Evolutionary conservation across 1,140 invertebrate species (phyloP).

Genomic region (Polypedilum pembai): DNA sequence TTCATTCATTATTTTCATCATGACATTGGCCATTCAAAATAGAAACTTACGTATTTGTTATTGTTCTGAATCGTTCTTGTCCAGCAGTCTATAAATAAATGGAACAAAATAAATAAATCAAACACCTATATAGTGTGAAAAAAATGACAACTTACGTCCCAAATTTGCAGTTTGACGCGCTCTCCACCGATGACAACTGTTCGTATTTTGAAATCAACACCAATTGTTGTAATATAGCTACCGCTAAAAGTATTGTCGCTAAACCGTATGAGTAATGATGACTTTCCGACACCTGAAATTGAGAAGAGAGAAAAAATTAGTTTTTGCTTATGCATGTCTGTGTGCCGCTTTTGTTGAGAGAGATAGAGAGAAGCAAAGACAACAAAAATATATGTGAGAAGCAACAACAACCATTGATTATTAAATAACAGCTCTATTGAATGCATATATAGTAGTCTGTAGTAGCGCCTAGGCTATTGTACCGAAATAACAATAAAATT

Average conservation of each 20-base stretch:
- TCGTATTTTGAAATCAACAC: constrained; percentile 99
- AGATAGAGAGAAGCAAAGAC: neutral
- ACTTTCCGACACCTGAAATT: constrained; percentile 91
- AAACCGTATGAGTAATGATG: constrained; percentile 92
- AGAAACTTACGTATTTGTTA: constrained; percentile 73
- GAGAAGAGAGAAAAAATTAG: constrained; percentile 32
- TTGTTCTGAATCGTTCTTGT: constrained; percentile 90
- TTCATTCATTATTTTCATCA: constrained; percentile 25
- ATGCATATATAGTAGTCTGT: constrained; percentile 21
- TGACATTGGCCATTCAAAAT: constrained; percentile 10
- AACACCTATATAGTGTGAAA: neutral
- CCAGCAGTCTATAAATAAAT: constrained; percentile 58
- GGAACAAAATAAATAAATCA: neutral
- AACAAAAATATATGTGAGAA: neutral
- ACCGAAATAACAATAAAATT: too few relatives aligned
- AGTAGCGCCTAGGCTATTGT: neutral
- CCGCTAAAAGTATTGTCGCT: constrained; percentile 97
- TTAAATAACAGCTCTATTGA: constrained; percentile 29
- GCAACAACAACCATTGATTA: neutral
- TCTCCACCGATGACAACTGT: constrained; percentile 91
- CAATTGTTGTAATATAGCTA: constrained; percentile 99
- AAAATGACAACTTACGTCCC: constrained; percentile 57
- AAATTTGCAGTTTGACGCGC: constrained; percentile 96
- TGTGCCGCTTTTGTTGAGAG: neutral
- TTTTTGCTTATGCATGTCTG: neutral